These are phyloP conservation scores for Zaprionus ornatus DNA, from an alignment of 1,140 invertebrate genomes.

Conservation along the genomic window DNA sequence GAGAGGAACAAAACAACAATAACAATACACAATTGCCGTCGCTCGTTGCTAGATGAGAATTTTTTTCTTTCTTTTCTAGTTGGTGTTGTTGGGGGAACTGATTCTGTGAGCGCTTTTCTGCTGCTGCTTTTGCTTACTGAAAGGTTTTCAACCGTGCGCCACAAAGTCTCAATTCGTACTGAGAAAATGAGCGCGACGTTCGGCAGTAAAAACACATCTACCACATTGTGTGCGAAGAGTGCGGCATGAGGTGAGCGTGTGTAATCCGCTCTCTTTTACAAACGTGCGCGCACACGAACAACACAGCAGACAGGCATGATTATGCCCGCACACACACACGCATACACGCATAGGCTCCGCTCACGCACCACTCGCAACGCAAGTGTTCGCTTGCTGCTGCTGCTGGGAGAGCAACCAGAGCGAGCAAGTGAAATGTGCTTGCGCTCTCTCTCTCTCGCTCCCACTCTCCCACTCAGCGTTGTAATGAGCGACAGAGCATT, in stretches of 20 bases:
- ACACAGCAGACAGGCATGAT: conserved; percentile 12
- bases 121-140: conserved; percentile 31
- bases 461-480: conserved; percentile 40
- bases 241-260: conserved; percentile 52
- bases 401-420: conserved; percentile 36
- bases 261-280: conserved; percentile 69
- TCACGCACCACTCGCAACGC: conserved; percentile 33
- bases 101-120: conserved; percentile 55
- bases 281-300: conserved; percentile 49
- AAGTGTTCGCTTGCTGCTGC: conserved; percentile 14
- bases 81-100: conserved; percentile 16
- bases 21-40: conserved; percentile 48
- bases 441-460: conserved; percentile 44
- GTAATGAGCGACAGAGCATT: conserved; percentile 33
- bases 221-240: conserved; percentile 55
- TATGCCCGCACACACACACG: background rate
- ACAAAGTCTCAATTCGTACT: conserved; percentile 74
- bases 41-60: conserved; percentile 31
- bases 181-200: conserved; percentile 45
- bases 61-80: conserved; percentile 26
- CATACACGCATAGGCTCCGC: conserved; percentile 20
- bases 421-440: conserved; percentile 47
- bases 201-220: conserved; percentile 40
- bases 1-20: conserved; percentile 32
- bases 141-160: conserved; percentile 70